Percentiles rank a stretch among this genome's conserved stretches.
Conservation (phyloP, 2,113 vertebrate species). For the Psilopsiagon aurifrons region DNA sequence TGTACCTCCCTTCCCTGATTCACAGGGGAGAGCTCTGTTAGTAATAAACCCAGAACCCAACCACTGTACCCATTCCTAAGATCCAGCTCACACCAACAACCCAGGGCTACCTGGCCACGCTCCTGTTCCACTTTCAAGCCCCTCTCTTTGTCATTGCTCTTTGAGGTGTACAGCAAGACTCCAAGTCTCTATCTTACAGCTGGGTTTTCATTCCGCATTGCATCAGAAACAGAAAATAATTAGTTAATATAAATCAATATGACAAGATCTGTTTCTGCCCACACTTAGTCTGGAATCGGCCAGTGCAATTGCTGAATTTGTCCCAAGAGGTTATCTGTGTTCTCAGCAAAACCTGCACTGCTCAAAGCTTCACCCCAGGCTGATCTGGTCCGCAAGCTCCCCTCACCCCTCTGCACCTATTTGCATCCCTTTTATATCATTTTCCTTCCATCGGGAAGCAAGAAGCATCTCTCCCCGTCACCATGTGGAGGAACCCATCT, state of each 20-base stretch:
- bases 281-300: not conserved
- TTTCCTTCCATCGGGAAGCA: accelerated
- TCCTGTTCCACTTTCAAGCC: not conserved
- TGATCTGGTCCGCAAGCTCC: accelerated
- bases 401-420: not conserved
- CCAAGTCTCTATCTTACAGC: not conserved
- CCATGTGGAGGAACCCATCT: accelerated
- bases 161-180: not conserved
- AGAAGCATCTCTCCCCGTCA: not conserved
- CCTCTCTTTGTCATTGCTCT: accelerated
- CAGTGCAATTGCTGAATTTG: not conserved
- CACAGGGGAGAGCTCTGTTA: not conserved
- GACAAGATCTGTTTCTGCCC: not conserved
- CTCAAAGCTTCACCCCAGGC: not conserved
- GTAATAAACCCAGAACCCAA: not conserved
- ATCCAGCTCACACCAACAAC: not conserved
- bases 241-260: not conserved
- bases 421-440: not conserved
- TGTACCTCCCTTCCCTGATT: not conserved
- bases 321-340: not conserved
- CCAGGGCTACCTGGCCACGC: not conserved
- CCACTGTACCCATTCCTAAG: not conserved
- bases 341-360: not conserved
- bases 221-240: not conserved
- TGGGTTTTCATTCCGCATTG: not conserved